Percentiles rank a stretch among this genome's conserved stretches.
Conservation (phyloP, 1,140 invertebrate species). For the Goniozus legneri region DNA sequence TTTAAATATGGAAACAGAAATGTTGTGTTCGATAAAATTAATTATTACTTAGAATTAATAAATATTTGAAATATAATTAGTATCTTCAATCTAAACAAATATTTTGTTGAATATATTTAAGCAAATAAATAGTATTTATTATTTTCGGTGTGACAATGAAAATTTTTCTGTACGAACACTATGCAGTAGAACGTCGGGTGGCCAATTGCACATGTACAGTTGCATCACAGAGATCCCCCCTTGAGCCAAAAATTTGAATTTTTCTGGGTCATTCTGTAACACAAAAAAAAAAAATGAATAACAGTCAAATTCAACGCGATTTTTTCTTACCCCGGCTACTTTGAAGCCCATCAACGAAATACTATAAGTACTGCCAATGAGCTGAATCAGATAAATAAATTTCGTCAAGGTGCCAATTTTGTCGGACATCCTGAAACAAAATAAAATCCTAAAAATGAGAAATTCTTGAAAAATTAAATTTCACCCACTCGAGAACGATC, state of each 20-base stretch:
- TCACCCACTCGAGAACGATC: constrained; percentile 22
- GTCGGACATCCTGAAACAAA: neutral
- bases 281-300: no score
- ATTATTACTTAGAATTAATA: no score
- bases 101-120: no score
- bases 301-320: no score
- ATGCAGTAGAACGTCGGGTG: constrained; percentile 18
- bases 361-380: constrained; percentile 35
- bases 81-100: no score
- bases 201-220: constrained; percentile 27
- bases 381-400: no score
- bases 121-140: no score
- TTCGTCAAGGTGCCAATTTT: no score
- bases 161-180: no score
- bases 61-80: constrained; percentile 15
- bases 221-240: constrained; percentile 17
- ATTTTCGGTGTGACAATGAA: no score
- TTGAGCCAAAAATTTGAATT: constrained; percentile 17
- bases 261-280: constrained; percentile 18
- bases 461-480: no score
- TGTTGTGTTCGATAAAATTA: neutral
- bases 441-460: neutral
- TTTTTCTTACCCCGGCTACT: constrained; percentile 18
- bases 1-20: neutral
- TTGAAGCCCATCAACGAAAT: constrained; percentile 33